These are phyloP conservation scores for Bombus turneri DNA, from an alignment of 1,140 invertebrate species.

Conservation along the genomic window DNA sequence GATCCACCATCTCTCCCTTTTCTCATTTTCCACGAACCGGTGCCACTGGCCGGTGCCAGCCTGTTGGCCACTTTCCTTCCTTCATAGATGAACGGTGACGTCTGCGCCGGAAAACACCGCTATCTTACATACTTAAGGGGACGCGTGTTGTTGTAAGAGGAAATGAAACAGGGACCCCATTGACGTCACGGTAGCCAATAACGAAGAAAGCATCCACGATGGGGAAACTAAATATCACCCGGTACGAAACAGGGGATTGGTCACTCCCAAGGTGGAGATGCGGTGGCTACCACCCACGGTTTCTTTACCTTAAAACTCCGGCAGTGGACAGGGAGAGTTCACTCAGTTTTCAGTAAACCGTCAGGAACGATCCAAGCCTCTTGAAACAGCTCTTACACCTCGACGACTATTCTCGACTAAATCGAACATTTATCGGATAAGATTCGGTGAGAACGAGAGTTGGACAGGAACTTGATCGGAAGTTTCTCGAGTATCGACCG, in stretches of 20 bases:
- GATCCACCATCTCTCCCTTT: not conserved
- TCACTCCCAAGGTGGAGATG: not conserved
- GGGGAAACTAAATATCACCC: not conserved
- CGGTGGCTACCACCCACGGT: slow-evolving; percentile 43
- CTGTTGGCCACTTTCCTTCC: not conserved
- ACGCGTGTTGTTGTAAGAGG: not conserved
- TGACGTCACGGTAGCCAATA: not conserved
- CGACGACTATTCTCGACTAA: not conserved
- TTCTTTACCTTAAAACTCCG: slow-evolving; percentile 61
- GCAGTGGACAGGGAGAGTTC: slow-evolving; percentile 28
- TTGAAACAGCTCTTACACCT: not conserved
- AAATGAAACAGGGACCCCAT: slow-evolving; percentile 1
- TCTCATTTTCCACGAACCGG: slow-evolving; percentile 12
- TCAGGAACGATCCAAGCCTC: slow-evolving; percentile 19
- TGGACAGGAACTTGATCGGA: not conserved
- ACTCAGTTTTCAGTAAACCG: slow-evolving; percentile 61
- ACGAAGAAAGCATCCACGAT: slow-evolving; percentile 6
- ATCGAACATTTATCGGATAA: not conserved
- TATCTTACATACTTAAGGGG: slow-evolving; percentile 37
- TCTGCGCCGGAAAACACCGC: not conserved
- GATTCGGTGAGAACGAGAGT: not conserved
- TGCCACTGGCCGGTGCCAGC: not conserved
- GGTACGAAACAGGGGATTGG: not conserved
- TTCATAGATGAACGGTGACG: slow-evolving; percentile 9
- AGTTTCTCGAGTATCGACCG: not conserved